Base-by-base conservation (phyloP, 2,888 invertebrate species). In the Cinara cedri region DNA sequence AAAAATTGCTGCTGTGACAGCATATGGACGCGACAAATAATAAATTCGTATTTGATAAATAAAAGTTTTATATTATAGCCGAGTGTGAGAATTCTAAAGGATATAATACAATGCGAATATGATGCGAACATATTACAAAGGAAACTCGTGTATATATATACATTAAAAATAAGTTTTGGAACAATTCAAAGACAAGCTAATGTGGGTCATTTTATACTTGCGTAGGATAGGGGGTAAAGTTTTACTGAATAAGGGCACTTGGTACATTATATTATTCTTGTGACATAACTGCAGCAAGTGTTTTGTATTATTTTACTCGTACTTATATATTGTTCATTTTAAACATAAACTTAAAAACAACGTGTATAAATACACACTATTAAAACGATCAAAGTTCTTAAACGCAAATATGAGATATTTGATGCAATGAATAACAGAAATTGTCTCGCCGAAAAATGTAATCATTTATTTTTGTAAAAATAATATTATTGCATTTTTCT, bases 151-250 rank as follows among this genome's bases (percentile, higher is more conserved):
- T 8, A 21, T 11, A 26, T 19, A n/a, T 8, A 21, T 11, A 26
- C 24, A 24, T 46, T 26, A 46, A 42, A 54, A 26, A 51, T 42
- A 54, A 46, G 62, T 42, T 74, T 74, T 65, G 24, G 21, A 54
- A 54, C 63, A n/a, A 42, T 65, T 74, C 74, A 63, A 74, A 74
- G 63, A 65, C 63, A 16, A 54, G 54, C 51, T 65, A 74, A 74
- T 74, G 54, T 74, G 74, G 74, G 74, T 74, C 74, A 65, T 44
- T 42, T 54, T 34, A 34, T 34, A 34, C 34, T 34, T 34, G 34
- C 6, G 34, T 34, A 34, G 13, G 74, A 65, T 74, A 54, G 63
- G 54, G 71, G 74, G 26, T 63, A 62, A 63, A 74, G 54, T 74
- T 74, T 54, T n/a, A n/a, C 42, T n/a, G 62, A 34, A 63, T 51